Base-by-base conservation (phyloP, 2,888 invertebrate species). In the Peribatodes rhomboidaria region DNA sequence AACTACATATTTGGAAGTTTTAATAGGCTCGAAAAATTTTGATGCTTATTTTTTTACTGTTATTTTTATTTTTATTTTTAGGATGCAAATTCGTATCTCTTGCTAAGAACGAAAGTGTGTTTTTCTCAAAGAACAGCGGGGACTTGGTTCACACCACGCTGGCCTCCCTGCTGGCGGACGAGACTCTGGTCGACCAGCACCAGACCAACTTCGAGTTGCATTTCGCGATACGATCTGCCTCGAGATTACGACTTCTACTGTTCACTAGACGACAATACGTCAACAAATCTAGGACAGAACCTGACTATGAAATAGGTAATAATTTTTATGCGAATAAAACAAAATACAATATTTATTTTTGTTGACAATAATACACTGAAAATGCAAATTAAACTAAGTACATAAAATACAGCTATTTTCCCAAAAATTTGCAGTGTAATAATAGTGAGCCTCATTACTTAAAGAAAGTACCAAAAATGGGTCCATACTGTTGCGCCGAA, bases 121-220 rank as follows among this genome's bases (percentile, higher is more conserved):
- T 13, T 13, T 50, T 35, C 9, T 35, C 35, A 1, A 18, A n/a
- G 13, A 35, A 9, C 27, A 35, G 11, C 3, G 16, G 18, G 1
- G 1, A 14, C n/a, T 8, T 50, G 8, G 13, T 14, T 9, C 50
- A 50, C 50, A 50, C 35, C n/a, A 50, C 18, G 7, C 33, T 50
- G 50, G 50, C 35, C 9, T 1, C 33, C 0, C 27, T 50, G 11
- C n/a, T 35, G 3, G 10, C 50, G 0, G 50, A 50, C 20, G 8
- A 18, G 27, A 35, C 35, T 1, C 14, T 35, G 10, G 18, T 18
- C n/a, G 9, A 50, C n/a, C 50, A 20, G 16, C 18, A 37, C n/a
- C 50, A 50, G 20, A 50, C 35, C 35, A 35, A 50, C n/a, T 50
- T 50, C 18, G 50, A 50, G 8, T 4, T 35, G 18, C 35, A 50